Evolutionary conservation across 2,888 invertebrate species (phyloP).

Genomic region (Osedax frankpressi): DNA sequence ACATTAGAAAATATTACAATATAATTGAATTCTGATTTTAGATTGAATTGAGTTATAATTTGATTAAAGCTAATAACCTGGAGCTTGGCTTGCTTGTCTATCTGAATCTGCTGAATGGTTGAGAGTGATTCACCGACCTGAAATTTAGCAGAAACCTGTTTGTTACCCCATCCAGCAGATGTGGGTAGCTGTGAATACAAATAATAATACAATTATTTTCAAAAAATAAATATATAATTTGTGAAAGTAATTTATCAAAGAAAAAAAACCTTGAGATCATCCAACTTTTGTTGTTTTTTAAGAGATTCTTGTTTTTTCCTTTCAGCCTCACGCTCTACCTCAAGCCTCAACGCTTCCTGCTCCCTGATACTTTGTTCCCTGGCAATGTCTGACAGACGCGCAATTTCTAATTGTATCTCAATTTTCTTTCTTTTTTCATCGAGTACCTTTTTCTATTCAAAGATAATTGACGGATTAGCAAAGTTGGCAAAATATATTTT

Average conservation of each 20-base stretch:
- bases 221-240: neutral
- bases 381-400: neutral
- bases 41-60: no score
- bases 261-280: neutral
- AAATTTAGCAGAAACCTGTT: neutral
- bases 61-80: no score
- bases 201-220: neutral
- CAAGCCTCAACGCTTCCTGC: neutral
- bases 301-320: neutral
- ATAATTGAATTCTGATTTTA: no score
- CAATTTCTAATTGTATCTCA: neutral
- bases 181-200: neutral
- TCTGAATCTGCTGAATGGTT: neutral
- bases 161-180: neutral
- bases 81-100: neutral
- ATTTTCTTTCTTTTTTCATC: neutral
- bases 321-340: neutral
- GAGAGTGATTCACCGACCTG: neutral
- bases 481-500: no score
- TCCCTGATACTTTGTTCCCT: neutral
- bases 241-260: neutral
- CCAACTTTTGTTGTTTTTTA: neutral
- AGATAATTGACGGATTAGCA: no score
- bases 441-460: neutral
- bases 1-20: no score